Conservation (phyloP, 2,113 vertebrate genomes). For the Panurus biarmicus region DNA sequence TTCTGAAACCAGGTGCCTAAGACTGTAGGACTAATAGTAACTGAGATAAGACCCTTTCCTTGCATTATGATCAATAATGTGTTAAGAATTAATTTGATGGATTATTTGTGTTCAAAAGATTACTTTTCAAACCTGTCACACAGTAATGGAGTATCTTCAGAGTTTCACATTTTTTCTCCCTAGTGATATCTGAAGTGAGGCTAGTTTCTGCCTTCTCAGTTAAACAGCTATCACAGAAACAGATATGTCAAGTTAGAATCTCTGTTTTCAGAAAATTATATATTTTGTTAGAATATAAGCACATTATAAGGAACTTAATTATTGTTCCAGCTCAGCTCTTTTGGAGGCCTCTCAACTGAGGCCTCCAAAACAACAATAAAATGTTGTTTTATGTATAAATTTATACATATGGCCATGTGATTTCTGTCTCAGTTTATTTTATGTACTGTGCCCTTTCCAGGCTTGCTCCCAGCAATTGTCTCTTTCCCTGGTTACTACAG, state of each 20-base stretch:
- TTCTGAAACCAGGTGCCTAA: neutral
- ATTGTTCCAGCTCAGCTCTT: neutral
- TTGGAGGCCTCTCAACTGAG: too few species aligned
- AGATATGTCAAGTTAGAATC: neutral
- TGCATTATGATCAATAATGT: neutral
- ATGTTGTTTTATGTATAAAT: neutral
- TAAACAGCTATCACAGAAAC: neutral
- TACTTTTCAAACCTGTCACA: neutral
- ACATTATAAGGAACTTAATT: neutral
- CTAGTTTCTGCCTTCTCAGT: neutral
- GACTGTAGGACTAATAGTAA: neutral
- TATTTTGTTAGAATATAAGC: neutral
- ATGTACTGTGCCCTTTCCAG: neutral
- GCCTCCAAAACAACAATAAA: neutral
- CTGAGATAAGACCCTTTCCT: neutral
- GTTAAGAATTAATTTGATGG: neutral
- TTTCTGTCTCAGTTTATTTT: neutral
- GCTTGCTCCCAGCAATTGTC: neutral
- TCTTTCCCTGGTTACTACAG: neutral
- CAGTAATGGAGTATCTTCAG: neutral
- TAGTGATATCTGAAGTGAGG: neutral
- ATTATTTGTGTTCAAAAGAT: neutral
- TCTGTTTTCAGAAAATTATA: neutral
- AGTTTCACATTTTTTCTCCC: neutral
- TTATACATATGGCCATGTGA: accelerated